phyloP scores from a whole-genome alignment of 2,113 vertebrate genomes.

The Pluvianellus socialis region DNA sequence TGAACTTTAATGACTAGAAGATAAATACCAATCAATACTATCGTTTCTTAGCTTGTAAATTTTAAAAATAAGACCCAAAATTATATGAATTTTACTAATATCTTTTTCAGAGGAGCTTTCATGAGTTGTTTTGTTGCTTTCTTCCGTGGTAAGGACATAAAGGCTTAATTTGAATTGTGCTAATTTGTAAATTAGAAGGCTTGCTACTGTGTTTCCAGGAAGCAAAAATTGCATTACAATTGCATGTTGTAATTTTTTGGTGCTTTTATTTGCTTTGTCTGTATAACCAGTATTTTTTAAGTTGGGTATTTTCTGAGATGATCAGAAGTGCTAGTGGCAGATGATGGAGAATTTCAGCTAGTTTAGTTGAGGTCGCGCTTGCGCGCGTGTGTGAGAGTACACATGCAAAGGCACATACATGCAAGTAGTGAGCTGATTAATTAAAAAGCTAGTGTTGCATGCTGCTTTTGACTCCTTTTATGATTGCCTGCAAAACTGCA shows the following conservation, averaged over 20 bases:
- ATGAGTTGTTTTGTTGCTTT: not conserved
- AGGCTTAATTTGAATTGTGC: not conserved
- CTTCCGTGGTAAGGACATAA: not conserved
- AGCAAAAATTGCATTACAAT: not conserved
- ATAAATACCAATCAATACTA: not conserved
- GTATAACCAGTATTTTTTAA: not conserved
- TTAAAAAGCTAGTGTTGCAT: not conserved
- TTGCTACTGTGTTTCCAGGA: not conserved
- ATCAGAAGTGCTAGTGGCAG: not conserved
- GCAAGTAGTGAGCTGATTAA: not conserved
- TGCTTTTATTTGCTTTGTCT: not conserved
- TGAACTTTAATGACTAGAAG: not conserved
- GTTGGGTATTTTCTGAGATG: not conserved
- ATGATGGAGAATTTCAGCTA: not conserved
- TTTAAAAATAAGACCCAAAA: not conserved
- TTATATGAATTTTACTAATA: not conserved
- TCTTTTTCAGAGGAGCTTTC: not conserved
- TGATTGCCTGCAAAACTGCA: not conserved
- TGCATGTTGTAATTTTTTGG: not conserved
- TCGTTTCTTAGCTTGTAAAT: not conserved
- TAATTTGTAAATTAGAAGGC: not conserved
- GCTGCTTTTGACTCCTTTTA: not conserved
- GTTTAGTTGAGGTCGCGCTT: not conserved
- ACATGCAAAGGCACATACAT: not conserved
- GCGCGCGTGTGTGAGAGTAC: not conserved